A percentile compares a stretch with the other conserved stretches of the same genome.
Evolutionary conservation across 2,113 vertebrate genomes (phyloP).

Genomic region (Promerops cafer): DNA sequence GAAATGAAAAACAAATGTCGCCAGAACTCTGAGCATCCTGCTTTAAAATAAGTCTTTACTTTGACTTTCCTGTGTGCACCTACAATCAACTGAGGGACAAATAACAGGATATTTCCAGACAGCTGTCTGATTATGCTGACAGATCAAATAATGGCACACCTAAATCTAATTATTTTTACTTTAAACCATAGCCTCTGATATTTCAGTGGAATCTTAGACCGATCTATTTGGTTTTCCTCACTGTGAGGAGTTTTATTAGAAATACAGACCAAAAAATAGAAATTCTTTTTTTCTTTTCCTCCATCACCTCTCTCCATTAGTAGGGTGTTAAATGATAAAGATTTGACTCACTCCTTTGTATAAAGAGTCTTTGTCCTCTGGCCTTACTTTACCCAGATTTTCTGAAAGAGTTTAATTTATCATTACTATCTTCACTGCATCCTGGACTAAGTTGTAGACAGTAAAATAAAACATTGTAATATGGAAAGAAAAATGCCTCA

Average conservation of each 20-base stretch:
- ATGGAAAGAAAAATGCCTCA: neutral
- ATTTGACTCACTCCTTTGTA: neutral
- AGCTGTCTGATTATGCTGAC: neutral
- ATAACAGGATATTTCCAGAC: neutral
- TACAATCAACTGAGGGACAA: neutral
- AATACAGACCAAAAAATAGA: neutral
- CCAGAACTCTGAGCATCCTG: neutral
- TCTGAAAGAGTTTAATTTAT: neutral
- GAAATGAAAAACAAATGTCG: neutral
- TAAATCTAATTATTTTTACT: conserved; percentile 23
- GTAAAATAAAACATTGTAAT: neutral
- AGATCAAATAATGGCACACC: neutral
- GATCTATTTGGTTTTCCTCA: neutral
- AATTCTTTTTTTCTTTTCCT: neutral
- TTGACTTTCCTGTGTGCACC: neutral
- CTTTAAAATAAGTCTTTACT: neutral
- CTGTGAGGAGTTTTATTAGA: neutral
- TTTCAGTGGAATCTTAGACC: neutral
- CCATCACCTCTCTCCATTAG: neutral
- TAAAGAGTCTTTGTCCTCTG: neutral
- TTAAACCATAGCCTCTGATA: neutral
- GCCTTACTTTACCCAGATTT: neutral
- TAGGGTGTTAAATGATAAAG: neutral
- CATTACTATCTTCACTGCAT: neutral
- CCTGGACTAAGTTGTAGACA: neutral